These are phyloP conservation scores for Amphimallon solstitiale DNA, from an alignment of 2,888 invertebrate genomes.

Conservation along the genomic window DNA sequence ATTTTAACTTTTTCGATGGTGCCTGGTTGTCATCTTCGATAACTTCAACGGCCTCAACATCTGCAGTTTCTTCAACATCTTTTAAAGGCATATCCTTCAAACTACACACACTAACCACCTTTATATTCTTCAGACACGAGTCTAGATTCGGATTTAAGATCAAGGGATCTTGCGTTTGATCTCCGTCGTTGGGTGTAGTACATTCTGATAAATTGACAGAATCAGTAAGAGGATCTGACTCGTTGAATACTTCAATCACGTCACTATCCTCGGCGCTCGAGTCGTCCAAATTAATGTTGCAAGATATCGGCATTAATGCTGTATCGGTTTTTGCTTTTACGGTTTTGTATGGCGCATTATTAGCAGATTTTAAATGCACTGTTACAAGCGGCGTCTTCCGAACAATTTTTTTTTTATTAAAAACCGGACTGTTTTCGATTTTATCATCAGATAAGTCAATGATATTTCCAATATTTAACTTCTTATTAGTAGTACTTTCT, in stretches of 20 bases:
- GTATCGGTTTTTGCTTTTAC: background rate
- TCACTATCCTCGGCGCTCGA: slow-evolving; percentile 12
- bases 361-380: too few relatives aligned
- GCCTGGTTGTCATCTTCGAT: slow-evolving; percentile 3
- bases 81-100: background rate
- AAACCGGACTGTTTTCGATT: background rate
- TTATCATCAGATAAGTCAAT: slow-evolving; percentile 39
- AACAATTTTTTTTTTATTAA: too few relatives aligned
- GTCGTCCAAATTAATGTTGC: background rate
- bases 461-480: too few relatives aligned
- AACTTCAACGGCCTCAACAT: slow-evolving; percentile 26
- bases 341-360: too few relatives aligned
- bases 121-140: background rate
- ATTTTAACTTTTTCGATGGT: slow-evolving; percentile 33
- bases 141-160: background rate
- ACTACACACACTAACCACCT: background rate
- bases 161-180: background rate
- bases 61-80: background rate
- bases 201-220: too few relatives aligned
- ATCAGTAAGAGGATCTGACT: background rate
- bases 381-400: too few relatives aligned
- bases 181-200: background rate
- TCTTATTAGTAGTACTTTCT: too few relatives aligned
- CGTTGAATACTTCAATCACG: background rate
- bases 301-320: background rate